These are phyloP conservation scores for Cynaeus angustus DNA, from an alignment of 2,888 invertebrate genomes.

Conservation along the genomic window DNA sequence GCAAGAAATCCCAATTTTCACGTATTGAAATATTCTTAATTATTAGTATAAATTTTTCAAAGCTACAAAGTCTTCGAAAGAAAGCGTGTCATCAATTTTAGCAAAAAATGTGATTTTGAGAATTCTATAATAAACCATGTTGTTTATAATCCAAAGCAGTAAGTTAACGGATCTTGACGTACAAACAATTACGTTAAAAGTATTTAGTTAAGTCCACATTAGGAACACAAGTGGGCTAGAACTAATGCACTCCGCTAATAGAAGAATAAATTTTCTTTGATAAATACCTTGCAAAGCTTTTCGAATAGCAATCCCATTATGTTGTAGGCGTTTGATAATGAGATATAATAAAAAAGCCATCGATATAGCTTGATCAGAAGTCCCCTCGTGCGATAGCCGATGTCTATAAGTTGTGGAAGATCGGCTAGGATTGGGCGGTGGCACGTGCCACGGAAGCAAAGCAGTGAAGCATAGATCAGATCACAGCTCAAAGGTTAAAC, in stretches of 20 bases:
- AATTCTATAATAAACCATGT: neutral
- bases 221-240: conserved; percentile 8
- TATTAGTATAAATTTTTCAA: no score
- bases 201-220: conserved; percentile 11
- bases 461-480: conserved; percentile 25
- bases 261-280: neutral
- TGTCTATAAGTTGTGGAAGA: conserved; percentile 23
- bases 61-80: no score
- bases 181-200: conserved; percentile 28
- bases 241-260: conserved; percentile 7
- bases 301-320: neutral
- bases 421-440: conserved; percentile 41
- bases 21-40: no score
- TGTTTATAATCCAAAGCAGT: neutral
- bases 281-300: neutral
- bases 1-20: no score
- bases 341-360: conserved; percentile 30
- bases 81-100: no score
- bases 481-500: conserved; percentile 28
- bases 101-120: no score
- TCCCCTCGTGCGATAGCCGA: conserved; percentile 27
- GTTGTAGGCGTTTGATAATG: conserved; percentile 6
- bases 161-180: conserved; percentile 24
- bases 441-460: conserved; percentile 46
- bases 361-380: conserved; percentile 18